Evolutionary conservation across 1,140 invertebrate genomes (phyloP).

Genomic region (Mactra quadrangularis): DNA sequence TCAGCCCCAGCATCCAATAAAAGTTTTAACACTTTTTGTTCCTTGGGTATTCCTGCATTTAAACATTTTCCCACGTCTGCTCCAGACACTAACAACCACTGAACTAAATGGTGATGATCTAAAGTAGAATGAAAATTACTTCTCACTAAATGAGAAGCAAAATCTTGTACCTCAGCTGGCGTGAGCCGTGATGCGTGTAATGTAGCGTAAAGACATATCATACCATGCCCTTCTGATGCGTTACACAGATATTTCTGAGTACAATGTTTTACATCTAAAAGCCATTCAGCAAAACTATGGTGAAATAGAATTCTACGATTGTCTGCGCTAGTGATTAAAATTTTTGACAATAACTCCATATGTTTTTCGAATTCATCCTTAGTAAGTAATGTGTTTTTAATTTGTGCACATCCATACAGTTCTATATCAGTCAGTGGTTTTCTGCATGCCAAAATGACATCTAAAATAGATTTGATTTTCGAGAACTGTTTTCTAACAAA

Average conservation of each 20-base stretch:
- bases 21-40: constrained; percentile 80
- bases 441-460: constrained; percentile 94
- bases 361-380: constrained; percentile 93
- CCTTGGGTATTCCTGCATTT: constrained; percentile 77
- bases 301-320: constrained; percentile 90
- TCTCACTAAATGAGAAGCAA: constrained; percentile 86
- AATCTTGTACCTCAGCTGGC: constrained; percentile 85
- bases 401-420: constrained; percentile 91
- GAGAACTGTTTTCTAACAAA: constrained; percentile 88
- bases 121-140: constrained; percentile 81
- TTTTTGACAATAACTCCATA: constrained; percentile 90
- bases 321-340: constrained; percentile 83
- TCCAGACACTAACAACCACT: constrained; percentile 80
- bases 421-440: constrained; percentile 91
- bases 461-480: constrained; percentile 93
- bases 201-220: constrained; percentile 93
- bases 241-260: constrained; percentile 97
- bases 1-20: constrained; percentile 80
- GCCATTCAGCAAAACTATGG: constrained; percentile 96
- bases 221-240: constrained; percentile 93
- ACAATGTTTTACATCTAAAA: constrained; percentile 97
- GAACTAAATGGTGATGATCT: constrained; percentile 83
- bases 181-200: constrained; percentile 85
- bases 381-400: constrained; percentile 90
- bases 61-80: constrained; percentile 80